A percentile compares a stretch with the other conserved stretches of the same genome.
phyloP scores from a whole-genome alignment of 64 coral and sea anemone genomes.

The Actinia equina region DNA sequence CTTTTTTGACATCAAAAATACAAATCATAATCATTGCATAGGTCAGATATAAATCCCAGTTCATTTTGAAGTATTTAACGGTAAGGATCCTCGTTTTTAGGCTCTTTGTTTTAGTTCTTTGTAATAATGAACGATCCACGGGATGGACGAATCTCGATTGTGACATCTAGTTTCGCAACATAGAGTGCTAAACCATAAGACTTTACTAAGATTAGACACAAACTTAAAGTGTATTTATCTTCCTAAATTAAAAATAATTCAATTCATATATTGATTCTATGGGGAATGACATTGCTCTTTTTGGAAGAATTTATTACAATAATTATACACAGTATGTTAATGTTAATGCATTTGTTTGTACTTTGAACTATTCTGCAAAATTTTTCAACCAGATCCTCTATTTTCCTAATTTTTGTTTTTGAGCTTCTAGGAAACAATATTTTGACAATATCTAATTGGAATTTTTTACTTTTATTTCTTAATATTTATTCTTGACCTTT shows the following conservation, averaged over 20 bases:
- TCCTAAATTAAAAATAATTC: neutral
- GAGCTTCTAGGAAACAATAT: neutral
- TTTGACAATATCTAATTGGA: too few relatives aligned
- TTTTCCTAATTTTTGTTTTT: neutral
- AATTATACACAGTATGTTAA: too few relatives aligned
- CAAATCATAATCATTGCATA: neutral
- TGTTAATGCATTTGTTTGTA: neutral
- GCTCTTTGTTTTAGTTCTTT: neutral
- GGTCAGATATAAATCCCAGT: neutral
- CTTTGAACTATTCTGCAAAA: neutral
- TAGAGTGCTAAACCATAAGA: neutral
- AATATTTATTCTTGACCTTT: neutral
- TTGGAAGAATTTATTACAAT: neutral
- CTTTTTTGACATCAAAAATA: neutral
- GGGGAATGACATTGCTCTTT: neutral
- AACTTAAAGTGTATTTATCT: neutral
- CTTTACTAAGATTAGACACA: neutral
- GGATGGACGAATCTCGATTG: neutral
- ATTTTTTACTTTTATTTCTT: neutral
- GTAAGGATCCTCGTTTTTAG: neutral
- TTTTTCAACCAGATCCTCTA: neutral
- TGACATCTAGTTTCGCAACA: conserved; percentile 9
- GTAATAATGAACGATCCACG: neutral
- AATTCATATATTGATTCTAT: neutral
- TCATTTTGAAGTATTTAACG: neutral